Evolutionary conservation across 2,797 vertebrate genomes (phyloP).

Genomic region (Champsocephalus gunnari): DNA sequence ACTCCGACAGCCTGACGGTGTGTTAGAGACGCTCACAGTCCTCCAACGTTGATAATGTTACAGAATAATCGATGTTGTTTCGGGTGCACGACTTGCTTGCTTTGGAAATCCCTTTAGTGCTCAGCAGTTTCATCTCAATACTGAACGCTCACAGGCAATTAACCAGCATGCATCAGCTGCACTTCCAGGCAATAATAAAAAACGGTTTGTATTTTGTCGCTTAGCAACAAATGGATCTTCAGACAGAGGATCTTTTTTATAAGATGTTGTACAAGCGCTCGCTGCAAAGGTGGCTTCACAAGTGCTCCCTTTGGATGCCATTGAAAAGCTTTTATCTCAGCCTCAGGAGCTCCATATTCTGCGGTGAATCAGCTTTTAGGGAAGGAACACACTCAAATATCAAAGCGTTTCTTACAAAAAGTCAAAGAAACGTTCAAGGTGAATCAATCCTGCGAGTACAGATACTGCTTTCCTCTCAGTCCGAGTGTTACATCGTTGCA

Average conservation of each 20-base stretch:
- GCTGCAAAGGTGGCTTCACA: conserved; percentile 16
- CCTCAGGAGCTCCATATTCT: conserved; percentile 10
- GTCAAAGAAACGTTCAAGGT: not conserved
- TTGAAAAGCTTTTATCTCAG: conserved; percentile 42
- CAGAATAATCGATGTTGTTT: conserved; percentile 54
- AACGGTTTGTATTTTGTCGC: conserved; percentile 21
- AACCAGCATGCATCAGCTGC: conserved; percentile 1
- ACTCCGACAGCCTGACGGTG: conserved; percentile 25
- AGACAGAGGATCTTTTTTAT: conserved; percentile 16
- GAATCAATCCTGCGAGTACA: not conserved
- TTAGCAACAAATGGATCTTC: conserved; percentile 40
- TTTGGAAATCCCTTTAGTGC: conserved; percentile 27
- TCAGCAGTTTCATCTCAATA: conserved; percentile 12
- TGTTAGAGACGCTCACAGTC: conserved; percentile 20
- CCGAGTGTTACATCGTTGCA: not conserved
- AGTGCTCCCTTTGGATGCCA: conserved; percentile 27
- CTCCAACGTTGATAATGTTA: conserved; percentile 40
- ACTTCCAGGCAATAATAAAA: conserved; percentile 18
- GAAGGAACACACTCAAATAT: not conserved
- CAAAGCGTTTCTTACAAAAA: not conserved
- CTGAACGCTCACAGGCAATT: not conserved
- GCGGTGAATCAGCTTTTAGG: conserved; percentile 8
- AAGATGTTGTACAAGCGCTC: conserved; percentile 2
- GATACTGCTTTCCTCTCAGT: not conserved
- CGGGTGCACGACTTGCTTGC: conserved; percentile 10